Evolutionary conservation across 2,113 vertebrate species (phyloP).

Genomic region (Caranx melampygus): DNA sequence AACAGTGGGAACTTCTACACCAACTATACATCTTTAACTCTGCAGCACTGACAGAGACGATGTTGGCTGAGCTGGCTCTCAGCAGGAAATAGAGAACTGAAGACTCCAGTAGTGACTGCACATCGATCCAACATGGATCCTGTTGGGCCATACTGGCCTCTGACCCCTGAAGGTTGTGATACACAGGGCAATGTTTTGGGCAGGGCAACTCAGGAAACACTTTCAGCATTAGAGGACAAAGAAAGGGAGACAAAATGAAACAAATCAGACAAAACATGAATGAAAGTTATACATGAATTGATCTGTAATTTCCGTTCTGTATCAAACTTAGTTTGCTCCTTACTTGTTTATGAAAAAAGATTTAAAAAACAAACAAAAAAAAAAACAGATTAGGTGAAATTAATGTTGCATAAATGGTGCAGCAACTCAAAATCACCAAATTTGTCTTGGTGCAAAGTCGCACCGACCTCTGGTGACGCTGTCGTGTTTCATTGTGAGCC

Average conservation of each 20-base stretch:
- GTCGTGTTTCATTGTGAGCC: conserved; percentile 79
- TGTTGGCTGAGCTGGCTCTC: conserved; percentile 93
- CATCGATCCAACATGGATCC: conserved; percentile 86
- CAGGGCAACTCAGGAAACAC: conserved; percentile 60
- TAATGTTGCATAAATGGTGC: not conserved
- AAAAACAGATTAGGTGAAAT: conserved; percentile 16
- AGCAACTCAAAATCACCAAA: conserved; percentile 21
- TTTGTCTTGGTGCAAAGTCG: conserved; percentile 12
- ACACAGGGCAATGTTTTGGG: conserved; percentile 70
- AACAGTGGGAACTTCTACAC: conserved; percentile 30
- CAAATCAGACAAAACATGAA: conserved; percentile 46
- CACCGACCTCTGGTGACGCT: conserved; percentile 51
- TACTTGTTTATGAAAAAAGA: conserved; percentile 1
- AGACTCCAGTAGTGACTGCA: conserved; percentile 87
- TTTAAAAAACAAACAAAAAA: not conserved
- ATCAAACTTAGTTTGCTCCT: not conserved
- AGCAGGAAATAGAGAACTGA: conserved; percentile 78
- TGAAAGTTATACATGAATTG: conserved; percentile 12
- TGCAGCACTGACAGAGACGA: conserved; percentile 69
- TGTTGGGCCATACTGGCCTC: conserved; percentile 90
- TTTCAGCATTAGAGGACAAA: conserved; percentile 41
- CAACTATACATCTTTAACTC: conserved; percentile 51
- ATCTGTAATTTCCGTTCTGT: conserved; percentile 1
- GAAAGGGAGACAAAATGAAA: conserved; percentile 31
- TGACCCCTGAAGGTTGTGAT: conserved; percentile 76